Percentiles rank a stretch among this genome's conserved stretches.
phyloP scores from a whole-genome alignment of 1,140 invertebrate species.

The Oncopodura yosiiana region DNA sequence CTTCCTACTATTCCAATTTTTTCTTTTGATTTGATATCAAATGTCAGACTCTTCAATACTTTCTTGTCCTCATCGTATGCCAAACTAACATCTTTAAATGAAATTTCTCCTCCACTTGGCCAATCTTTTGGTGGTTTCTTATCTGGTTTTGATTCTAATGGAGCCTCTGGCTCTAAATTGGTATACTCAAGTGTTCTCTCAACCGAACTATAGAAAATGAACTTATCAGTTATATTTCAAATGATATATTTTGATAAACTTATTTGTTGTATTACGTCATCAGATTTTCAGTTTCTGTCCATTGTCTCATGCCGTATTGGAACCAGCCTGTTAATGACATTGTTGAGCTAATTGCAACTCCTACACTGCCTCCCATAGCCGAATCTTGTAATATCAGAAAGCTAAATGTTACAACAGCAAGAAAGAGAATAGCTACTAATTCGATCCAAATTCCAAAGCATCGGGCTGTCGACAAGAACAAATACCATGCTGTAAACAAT shows the following conservation, averaged over 20 bases:
- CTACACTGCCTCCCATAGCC: conserved; percentile 58
- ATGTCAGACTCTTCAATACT: conserved; percentile 52
- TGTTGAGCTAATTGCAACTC: conserved; percentile 69
- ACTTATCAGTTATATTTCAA: no score
- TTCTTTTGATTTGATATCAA: conserved; percentile 41
- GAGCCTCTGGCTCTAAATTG: conserved; percentile 49
- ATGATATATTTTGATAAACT: no score
- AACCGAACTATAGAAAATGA: no score
- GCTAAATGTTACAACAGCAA: conserved; percentile 49
- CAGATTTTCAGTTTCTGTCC: conserved; percentile 69
- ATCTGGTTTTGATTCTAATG: conserved; percentile 43
- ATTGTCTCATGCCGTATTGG: conserved; percentile 74
- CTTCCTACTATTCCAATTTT: conserved; percentile 53
- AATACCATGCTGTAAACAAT: conserved; percentile 57
- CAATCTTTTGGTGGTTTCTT: neutral
- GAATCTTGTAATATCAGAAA: conserved; percentile 49
- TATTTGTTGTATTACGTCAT: no score
- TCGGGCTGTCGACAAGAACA: conserved; percentile 54
- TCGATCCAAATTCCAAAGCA: conserved; percentile 63
- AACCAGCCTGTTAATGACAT: conserved; percentile 73
- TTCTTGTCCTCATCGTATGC: conserved; percentile 45
- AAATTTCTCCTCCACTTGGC: conserved; percentile 1
- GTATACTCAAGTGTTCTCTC: conserved; percentile 71
- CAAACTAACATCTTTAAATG: conserved; percentile 4
- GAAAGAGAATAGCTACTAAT: conserved; percentile 60